These are phyloP conservation scores for Chloebia gouldiae DNA, from an alignment of 2,113 vertebrate species.

Conservation along the genomic window DNA sequence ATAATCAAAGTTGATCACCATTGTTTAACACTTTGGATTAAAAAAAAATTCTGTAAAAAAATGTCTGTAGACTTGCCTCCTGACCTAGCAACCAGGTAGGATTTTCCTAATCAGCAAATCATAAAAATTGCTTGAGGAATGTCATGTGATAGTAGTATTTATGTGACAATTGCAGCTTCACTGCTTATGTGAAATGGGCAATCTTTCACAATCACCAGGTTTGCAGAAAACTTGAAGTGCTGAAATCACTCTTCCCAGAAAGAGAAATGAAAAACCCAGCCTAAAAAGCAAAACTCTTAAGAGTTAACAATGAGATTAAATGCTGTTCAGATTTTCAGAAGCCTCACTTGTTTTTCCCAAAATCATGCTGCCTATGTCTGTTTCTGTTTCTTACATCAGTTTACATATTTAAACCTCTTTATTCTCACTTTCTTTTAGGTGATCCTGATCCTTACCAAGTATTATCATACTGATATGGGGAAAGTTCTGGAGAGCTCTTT, in stretches of 20 bases:
- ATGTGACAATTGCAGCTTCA: not conserved
- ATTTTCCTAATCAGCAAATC: not conserved
- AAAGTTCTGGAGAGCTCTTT: slow-evolving; percentile 96
- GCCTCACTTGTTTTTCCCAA: not conserved
- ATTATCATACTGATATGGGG: slow-evolving; percentile 94
- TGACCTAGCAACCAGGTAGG: not conserved
- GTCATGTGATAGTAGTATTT: not conserved
- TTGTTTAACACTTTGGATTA: not conserved
- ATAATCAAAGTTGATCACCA: not conserved
- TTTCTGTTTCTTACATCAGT: not conserved
- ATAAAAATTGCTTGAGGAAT: not conserved
- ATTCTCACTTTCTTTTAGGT: slow-evolving; percentile 77
- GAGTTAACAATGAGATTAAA: not conserved
- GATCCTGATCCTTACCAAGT: slow-evolving; percentile 96
- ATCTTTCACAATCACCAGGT: not conserved
- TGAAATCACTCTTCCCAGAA: not conserved
- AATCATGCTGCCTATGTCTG: not conserved
- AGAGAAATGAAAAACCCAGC: not conserved
- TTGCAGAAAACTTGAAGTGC: not conserved
- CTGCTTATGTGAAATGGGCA: not conserved
- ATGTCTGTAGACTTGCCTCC: not conserved
- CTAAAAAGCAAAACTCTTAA: not conserved
- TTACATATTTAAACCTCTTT: not conserved
- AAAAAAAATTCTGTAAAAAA: not conserved
- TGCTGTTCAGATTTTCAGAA: not conserved